Evolutionary conservation across 2,797 vertebrate genomes (phyloP).

Genomic region (Anguilla pacifica): DNA sequence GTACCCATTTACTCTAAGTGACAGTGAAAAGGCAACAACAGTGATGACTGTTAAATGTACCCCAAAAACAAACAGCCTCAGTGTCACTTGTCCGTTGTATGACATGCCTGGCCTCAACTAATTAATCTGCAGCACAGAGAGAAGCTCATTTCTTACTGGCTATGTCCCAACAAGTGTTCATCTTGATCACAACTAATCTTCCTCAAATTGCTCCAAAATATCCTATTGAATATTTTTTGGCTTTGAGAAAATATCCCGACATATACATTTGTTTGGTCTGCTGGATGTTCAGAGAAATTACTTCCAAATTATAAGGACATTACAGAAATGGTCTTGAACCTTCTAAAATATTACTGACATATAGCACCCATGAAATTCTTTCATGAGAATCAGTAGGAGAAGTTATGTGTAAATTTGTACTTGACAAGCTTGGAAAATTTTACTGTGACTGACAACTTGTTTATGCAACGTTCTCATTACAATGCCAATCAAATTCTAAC

Average conservation of each 20-base stretch:
- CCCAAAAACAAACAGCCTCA: neutral
- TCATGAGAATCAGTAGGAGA: neutral
- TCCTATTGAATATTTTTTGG: neutral
- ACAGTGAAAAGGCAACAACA: slow-evolving; percentile 4
- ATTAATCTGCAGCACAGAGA: neutral
- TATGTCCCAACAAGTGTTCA: neutral
- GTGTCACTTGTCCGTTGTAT: neutral
- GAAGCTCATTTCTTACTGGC: neutral
- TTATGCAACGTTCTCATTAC: no score
- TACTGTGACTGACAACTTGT: neutral
- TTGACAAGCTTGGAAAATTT: neutral
- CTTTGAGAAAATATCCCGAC: neutral
- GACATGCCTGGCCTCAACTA: neutral
- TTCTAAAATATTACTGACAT: neutral
- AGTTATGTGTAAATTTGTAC: neutral
- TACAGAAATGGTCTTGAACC: neutral
- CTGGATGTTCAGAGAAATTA: no score
- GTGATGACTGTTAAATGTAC: slow-evolving; percentile 7
- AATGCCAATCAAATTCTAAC: no score
- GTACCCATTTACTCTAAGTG: neutral
- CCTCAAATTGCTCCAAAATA: no score
- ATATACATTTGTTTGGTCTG: neutral
- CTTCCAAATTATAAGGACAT: neutral
- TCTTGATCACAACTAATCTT: neutral
- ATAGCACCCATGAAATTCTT: neutral